Percentiles rank a stretch among this genome's conserved stretches.
Evolutionary conservation across 2,888 invertebrate species (phyloP).

Genomic region (Philopedon plagiatum): DNA sequence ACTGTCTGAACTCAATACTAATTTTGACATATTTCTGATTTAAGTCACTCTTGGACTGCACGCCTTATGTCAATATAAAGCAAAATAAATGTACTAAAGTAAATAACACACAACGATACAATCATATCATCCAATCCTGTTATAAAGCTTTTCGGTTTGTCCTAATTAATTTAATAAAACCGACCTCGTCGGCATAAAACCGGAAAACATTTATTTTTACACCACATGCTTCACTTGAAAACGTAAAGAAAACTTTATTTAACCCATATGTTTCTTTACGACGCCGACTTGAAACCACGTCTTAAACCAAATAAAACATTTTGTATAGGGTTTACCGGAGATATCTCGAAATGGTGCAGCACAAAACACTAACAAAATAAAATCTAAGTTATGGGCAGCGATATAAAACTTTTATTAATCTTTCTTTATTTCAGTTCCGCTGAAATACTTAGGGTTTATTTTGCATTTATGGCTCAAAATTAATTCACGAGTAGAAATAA

Average conservation of each 20-base stretch:
- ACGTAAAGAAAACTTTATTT: neutral
- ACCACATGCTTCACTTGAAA: neutral
- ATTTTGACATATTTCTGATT: too few species aligned
- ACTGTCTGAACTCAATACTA: too few species aligned
- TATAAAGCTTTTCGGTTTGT: too few species aligned
- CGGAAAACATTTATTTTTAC: neutral
- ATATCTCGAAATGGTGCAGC: constrained; percentile 38
- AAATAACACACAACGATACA: too few species aligned
- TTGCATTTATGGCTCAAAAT: constrained; percentile 18
- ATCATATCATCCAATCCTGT: too few species aligned
- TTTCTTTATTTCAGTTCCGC: constrained; percentile 37
- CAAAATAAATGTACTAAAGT: too few species aligned
- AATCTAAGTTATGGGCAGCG: constrained; percentile 36
- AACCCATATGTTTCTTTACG: neutral
- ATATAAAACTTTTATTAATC: constrained; percentile 47
- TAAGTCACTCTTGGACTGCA: too few species aligned
- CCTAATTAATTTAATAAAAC: too few species aligned
- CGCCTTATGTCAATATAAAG: too few species aligned
- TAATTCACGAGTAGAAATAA: neutral
- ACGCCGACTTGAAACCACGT: neutral
- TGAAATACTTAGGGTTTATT: constrained; percentile 28
- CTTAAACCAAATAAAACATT: constrained; percentile 21
- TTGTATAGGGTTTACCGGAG: constrained; percentile 15
- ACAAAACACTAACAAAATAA: constrained; percentile 36
- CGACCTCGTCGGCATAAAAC: too few species aligned